phyloP scores from a whole-genome alignment of 2,797 vertebrate species.

The Ciconia nigra region DNA sequence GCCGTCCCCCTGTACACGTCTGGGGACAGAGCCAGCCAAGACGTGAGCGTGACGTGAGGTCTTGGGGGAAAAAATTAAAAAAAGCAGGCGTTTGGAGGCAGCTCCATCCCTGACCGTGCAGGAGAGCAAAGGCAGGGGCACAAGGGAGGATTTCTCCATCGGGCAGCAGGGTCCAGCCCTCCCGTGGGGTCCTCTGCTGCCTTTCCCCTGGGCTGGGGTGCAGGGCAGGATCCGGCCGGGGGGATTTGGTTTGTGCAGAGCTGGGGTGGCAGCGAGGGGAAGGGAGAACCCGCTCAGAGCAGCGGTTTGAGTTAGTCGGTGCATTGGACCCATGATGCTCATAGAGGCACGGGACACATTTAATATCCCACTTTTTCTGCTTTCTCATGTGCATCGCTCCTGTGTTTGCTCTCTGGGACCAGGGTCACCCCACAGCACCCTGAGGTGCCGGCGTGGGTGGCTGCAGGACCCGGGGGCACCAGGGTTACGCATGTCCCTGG shows the following conservation, averaged over 20 bases:
- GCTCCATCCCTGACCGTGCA: fast-evolving
- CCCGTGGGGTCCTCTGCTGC: background rate
- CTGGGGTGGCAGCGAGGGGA: background rate
- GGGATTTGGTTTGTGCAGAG: background rate
- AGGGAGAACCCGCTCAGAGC: background rate
- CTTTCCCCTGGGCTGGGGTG: background rate
- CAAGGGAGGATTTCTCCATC: fast-evolving
- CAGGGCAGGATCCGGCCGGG: background rate
- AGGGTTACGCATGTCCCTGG: fast-evolving
- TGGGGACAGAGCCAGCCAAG: background rate
- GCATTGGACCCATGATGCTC: fast-evolving
- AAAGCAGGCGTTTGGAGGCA: background rate
- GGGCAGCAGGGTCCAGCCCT: background rate
- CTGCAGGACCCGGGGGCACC: background rate
- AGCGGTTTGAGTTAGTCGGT: fast-evolving
- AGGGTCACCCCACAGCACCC: background rate
- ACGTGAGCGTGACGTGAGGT: fast-evolving
- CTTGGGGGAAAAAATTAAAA: background rate
- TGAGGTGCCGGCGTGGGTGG: background rate
- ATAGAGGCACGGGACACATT: fast-evolving
- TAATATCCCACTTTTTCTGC: background rate
- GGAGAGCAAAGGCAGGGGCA: background rate
- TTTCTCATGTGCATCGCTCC: fast-evolving
- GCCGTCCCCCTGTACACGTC: fast-evolving
- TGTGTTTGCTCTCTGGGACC: fast-evolving